These are phyloP conservation scores for Sphaerolaimus hirsutus DNA, from an alignment of 2,888 invertebrate genomes.

Conservation along the genomic window DNA sequence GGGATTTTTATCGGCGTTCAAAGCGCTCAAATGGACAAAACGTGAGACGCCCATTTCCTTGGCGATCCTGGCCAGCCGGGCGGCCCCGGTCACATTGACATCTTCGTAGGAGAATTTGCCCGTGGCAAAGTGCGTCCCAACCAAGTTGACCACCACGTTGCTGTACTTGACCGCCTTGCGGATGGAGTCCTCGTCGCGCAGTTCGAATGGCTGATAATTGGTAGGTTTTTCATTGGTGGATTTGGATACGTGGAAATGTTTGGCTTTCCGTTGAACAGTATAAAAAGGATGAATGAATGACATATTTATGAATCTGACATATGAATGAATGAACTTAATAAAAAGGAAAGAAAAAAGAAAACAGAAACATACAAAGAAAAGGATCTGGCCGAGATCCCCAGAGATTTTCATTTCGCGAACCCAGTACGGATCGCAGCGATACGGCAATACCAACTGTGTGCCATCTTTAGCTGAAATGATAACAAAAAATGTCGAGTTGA, in stretches of 20 bases:
- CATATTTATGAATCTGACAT: too few relatives aligned
- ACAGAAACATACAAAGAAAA: slow-evolving; percentile 37
- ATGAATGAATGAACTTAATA: not conserved
- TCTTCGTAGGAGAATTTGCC: slow-evolving; percentile 59
- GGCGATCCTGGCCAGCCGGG: slow-evolving; percentile 49
- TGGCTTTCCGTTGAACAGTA: too few relatives aligned
- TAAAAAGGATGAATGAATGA: too few relatives aligned
- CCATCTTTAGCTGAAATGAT: slow-evolving; percentile 22
- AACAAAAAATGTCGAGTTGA: too few relatives aligned
- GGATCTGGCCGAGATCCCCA: slow-evolving; percentile 82
- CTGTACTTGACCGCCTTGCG: slow-evolving; percentile 51
- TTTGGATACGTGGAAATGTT: too few relatives aligned
- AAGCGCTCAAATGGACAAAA: slow-evolving; percentile 66
- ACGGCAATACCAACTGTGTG: slow-evolving; percentile 61
- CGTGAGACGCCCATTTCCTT: slow-evolving; percentile 59
- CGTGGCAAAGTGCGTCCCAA: slow-evolving; percentile 76
- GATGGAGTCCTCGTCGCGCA: slow-evolving; percentile 63
- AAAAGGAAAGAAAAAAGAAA: not conserved
- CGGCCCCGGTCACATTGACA: slow-evolving; percentile 61
- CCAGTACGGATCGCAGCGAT: slow-evolving; percentile 61
- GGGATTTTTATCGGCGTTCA: slow-evolving; percentile 53
- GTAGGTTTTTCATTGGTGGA: too few relatives aligned
- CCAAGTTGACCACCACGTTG: slow-evolving; percentile 79
- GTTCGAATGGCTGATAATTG: slow-evolving; percentile 45
- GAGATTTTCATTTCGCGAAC: slow-evolving; percentile 50